Percentiles rank a stretch among this genome's conserved stretches.
phyloP scores from a whole-genome alignment of 2,888 invertebrate genomes.

The Rhimphoctona megacephalus region DNA sequence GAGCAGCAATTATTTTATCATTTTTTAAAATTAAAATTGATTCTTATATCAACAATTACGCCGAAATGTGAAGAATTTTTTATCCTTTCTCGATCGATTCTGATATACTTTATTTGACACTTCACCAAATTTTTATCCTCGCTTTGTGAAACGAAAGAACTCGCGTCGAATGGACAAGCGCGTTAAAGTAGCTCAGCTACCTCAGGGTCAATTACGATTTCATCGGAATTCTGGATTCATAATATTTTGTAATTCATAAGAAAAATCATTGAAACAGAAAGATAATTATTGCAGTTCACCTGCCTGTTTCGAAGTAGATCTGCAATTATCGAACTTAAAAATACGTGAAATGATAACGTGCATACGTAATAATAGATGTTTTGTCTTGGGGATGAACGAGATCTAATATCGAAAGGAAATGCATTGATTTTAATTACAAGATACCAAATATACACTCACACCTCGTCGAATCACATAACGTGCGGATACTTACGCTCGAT shows the following conservation, averaged over 20 bases:
- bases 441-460: conserved; percentile 16
- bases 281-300: background rate
- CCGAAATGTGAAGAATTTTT: too few relatives aligned
- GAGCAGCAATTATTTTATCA: background rate
- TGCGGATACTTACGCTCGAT: conserved; percentile 2
- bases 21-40: background rate
- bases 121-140: too few relatives aligned
- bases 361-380: background rate
- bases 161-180: background rate
- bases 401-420: conserved; percentile 26
- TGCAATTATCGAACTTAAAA: background rate
- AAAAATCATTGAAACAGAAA: background rate
- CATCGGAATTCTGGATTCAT: background rate
- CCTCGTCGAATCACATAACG: conserved; percentile 42
- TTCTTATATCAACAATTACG: background rate
- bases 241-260: background rate
- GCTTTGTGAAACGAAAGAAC: background rate
- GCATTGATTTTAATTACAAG: conserved; percentile 49
- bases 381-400: background rate
- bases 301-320: background rate
- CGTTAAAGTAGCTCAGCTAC: background rate
- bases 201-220: conserved; percentile 19
- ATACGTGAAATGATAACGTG: background rate
- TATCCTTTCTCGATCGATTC: background rate
- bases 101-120: background rate